Conservation (phyloP, 2,888 invertebrate genomes). For the Lycophotia porphyrea region DNA sequence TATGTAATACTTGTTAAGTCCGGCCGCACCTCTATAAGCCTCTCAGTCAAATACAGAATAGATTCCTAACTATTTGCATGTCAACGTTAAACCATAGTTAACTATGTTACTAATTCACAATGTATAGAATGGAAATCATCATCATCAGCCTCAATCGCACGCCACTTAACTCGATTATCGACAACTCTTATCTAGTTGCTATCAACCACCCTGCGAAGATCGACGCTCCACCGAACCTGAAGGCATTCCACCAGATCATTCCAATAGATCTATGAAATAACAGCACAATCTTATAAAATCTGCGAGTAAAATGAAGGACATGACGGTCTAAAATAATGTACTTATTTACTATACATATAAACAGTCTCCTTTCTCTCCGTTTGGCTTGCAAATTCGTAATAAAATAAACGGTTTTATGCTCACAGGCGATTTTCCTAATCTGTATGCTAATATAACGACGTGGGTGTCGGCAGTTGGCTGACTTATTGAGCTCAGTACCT, state of each 20-base stretch:
- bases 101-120: background rate
- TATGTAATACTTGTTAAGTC: conserved; percentile 30
- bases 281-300: no score
- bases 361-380: background rate
- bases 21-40: conserved; percentile 5
- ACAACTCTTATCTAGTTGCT: no score
- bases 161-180: no score
- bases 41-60: conserved; percentile 2
- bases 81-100: background rate
- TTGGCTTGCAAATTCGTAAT: conserved; percentile 32
- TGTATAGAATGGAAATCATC: background rate
- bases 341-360: background rate
- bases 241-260: no score
- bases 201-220: no score
- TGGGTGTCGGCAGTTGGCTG: conserved; percentile 6
- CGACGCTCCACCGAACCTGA: no score
- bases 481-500: background rate
- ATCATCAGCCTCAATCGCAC: no score
- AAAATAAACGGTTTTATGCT: conserved; percentile 47
- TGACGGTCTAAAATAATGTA: background rate
- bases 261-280: no score
- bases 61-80: background rate
- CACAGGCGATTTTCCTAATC: conserved; percentile 18
- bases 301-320: no score
- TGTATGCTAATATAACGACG: conserved; percentile 23